These are phyloP conservation scores for Orchesella flavescens DNA, from an alignment of 2,888 invertebrate genomes.

Conservation along the genomic window DNA sequence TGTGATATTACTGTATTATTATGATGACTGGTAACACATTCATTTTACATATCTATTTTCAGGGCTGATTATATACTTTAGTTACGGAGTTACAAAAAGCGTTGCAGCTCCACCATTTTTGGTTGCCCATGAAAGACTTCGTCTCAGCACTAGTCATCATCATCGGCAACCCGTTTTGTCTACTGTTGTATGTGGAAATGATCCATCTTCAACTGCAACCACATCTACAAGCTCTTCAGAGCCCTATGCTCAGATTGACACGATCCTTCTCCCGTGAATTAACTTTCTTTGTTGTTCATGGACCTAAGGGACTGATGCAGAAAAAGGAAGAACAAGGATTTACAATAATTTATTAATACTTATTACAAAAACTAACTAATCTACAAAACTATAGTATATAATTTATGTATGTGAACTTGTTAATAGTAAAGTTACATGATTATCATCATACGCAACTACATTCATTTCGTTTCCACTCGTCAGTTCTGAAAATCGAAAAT, in stretches of 20 bases:
- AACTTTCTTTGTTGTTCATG: neutral
- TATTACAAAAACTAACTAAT: too few species aligned
- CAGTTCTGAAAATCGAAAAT: too few species aligned
- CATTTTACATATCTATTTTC: neutral
- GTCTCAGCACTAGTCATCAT: conserved; percentile 50
- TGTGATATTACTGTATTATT: conserved; percentile 3
- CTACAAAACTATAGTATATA: too few species aligned
- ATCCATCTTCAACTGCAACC: conserved; percentile 67
- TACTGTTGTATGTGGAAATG: conserved; percentile 68
- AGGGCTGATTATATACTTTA: conserved; percentile 71
- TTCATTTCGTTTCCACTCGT: too few species aligned
- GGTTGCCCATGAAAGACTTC: conserved; percentile 63
- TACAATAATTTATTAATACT: too few species aligned
- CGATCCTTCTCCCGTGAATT: conserved; percentile 66
- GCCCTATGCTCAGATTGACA: conserved; percentile 69
- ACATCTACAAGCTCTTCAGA: conserved; percentile 67
- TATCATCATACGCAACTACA: too few species aligned
- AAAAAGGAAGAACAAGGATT: too few species aligned
- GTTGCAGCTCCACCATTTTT: conserved; percentile 69
- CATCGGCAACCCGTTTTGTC: conserved; percentile 63
- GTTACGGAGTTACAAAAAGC: conserved; percentile 70
- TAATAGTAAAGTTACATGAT: too few species aligned
- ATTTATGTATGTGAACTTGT: too few species aligned
- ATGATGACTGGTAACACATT: too few species aligned
- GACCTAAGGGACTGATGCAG: too few species aligned